phyloP scores from a whole-genome alignment of 92 coral and sea anemone genomes.

The Anthopleura xanthogrammica region DNA sequence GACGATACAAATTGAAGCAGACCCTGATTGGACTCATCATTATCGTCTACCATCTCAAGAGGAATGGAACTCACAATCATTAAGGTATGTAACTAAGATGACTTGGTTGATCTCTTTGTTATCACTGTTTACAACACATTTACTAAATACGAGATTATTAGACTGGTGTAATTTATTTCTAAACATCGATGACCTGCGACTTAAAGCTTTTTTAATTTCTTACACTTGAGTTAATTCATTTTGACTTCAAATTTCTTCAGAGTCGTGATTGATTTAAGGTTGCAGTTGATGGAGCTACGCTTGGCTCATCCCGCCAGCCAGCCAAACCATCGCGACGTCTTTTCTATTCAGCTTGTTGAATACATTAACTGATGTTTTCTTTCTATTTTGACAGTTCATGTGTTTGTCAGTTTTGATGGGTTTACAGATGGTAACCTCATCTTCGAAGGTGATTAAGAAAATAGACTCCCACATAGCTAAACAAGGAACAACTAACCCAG shows the following conservation, averaged over 20 bases:
- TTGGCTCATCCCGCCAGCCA: no score
- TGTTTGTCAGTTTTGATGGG: constrained; percentile 11
- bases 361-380: constrained; percentile 9
- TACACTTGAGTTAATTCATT: not conserved
- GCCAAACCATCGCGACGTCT: not conserved
- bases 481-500: not conserved
- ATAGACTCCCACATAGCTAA: constrained; percentile 16
- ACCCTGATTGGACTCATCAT: not conserved
- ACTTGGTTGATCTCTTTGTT: constrained; percentile 11
- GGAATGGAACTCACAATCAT: not conserved
- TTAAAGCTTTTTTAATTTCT: not conserved
- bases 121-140: constrained; percentile 12
- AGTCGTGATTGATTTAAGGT: constrained; percentile 1
- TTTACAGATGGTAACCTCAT: constrained; percentile 15
- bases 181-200: constrained; percentile 8
- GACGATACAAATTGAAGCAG: not conserved
- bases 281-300: not conserved
- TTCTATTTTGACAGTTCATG: constrained; percentile 27
- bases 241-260: not conserved
- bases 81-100: not conserved
- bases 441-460: constrained; percentile 3
- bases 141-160: constrained; percentile 4
- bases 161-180: constrained; percentile 2
- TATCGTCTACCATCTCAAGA: not conserved
- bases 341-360: constrained; percentile 4